Evolutionary conservation across 2,113 vertebrate genomes (phyloP).

Genomic region (Collichthys lucidus): DNA sequence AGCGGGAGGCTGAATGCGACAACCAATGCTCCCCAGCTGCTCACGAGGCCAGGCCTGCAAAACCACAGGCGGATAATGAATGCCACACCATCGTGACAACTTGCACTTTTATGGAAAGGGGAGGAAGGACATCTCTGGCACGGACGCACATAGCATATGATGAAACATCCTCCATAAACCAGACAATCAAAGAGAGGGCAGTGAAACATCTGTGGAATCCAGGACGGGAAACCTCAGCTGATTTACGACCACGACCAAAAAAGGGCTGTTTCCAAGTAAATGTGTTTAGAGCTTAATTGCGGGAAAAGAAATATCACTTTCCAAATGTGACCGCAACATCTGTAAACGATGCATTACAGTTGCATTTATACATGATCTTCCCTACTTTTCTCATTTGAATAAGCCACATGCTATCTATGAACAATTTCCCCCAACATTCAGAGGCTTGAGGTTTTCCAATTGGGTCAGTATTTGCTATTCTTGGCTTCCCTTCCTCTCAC

Average conservation of each 20-base stretch:
- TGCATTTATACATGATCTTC: conserved; percentile 41
- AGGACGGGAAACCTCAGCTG: conserved; percentile 36
- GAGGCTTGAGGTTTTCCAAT: conserved; percentile 57
- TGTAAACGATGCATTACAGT: conserved; percentile 49
- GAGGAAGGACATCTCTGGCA: conserved; percentile 63
- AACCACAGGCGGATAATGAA: conserved; percentile 74
- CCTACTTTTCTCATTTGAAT: conserved; percentile 28
- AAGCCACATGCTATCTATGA: conserved; percentile 47
- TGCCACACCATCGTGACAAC: conserved; percentile 75
- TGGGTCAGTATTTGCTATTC: conserved; percentile 58
- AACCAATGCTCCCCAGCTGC: conserved; percentile 60
- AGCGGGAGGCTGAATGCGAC: conserved; percentile 58
- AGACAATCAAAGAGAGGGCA: conserved; percentile 72
- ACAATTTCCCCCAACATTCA: conserved; percentile 35
- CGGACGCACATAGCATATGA: conserved; percentile 40
- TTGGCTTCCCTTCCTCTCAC: conserved; percentile 38
- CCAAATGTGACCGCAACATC: conserved; percentile 62
- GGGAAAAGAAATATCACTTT: conserved; percentile 47
- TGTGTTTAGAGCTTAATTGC: conserved; percentile 34
- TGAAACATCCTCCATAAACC: conserved; percentile 73
- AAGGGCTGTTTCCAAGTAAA: conserved; percentile 52
- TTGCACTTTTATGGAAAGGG: conserved; percentile 77
- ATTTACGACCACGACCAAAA: conserved; percentile 66
- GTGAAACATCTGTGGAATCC: conserved; percentile 63
- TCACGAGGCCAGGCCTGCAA: conserved; percentile 45